phyloP scores from a whole-genome alignment of 2,797 vertebrate species.

The Xiphophorus birchmanni region DNA sequence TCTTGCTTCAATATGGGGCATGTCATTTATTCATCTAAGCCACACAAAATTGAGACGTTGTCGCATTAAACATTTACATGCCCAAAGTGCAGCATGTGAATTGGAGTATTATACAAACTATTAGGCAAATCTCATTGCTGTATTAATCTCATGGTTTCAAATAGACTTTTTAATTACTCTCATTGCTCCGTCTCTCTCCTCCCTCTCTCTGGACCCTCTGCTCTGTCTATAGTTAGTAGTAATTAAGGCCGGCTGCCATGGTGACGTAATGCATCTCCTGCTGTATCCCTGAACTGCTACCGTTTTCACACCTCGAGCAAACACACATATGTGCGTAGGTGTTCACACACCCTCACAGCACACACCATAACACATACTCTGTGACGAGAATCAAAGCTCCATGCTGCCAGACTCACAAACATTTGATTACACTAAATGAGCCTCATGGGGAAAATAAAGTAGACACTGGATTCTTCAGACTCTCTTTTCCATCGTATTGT shows the following conservation, averaged over 20 bases:
- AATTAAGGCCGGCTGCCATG: conserved; percentile 75
- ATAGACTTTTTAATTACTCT: conserved; percentile 78
- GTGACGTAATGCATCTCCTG: conserved; percentile 69
- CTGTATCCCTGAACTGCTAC: conserved; percentile 57
- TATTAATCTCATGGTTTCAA: conserved; percentile 63
- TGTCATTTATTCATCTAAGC: background rate
- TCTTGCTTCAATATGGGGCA: background rate
- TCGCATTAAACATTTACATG: conserved; percentile 14
- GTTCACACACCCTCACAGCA: conserved; percentile 41
- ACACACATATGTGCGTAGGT: conserved; percentile 47
- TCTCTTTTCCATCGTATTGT: background rate
- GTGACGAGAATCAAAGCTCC: conserved; percentile 41
- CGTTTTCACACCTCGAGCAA: conserved; percentile 51
- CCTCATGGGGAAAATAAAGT: conserved; percentile 12
- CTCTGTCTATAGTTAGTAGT: conserved; percentile 75
- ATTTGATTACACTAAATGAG: conserved; percentile 28
- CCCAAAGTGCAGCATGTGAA: conserved; percentile 12
- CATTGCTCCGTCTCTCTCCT: conserved; percentile 51
- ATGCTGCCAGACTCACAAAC: conserved; percentile 19
- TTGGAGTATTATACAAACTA: conserved; percentile 20
- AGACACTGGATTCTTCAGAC: conserved; percentile 3
- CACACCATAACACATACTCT: conserved; percentile 15
- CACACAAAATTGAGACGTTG: background rate
- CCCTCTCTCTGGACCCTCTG: conserved; percentile 33
- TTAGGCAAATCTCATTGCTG: conserved; percentile 20